phyloP scores from a whole-genome alignment of 1,140 invertebrate genomes.

The Bombyx mandarina region DNA sequence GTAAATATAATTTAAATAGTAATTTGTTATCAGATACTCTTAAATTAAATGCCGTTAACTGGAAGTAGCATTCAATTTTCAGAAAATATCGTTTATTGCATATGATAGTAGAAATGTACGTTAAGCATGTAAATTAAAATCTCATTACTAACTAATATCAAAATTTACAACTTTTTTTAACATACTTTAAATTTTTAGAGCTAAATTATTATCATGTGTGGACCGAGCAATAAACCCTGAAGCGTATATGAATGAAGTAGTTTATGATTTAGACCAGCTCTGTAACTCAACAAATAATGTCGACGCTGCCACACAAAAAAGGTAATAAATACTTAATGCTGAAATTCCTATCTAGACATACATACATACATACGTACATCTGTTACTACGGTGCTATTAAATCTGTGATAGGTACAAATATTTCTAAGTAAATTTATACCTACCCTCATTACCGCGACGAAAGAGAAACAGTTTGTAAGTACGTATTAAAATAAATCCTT shows the following conservation, averaged over 20 bases:
- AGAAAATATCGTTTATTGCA: slow-evolving; percentile 1
- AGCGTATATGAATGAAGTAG: slow-evolving; percentile 74
- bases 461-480: too few relatives aligned
- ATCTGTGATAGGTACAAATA: too few relatives aligned
- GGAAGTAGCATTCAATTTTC: too few relatives aligned
- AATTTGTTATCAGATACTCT: neutral
- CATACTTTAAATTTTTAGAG: slow-evolving; percentile 31
- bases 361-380: neutral
- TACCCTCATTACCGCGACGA: too few relatives aligned
- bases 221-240: slow-evolving; percentile 75
- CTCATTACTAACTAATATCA: too few relatives aligned
- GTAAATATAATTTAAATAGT: slow-evolving; percentile 22
- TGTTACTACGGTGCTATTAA: too few relatives aligned
- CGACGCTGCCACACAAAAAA: slow-evolving; percentile 32
- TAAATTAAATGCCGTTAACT: too few relatives aligned
- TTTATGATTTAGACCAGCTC: slow-evolving; percentile 82
- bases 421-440: too few relatives aligned
- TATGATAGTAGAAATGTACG: neutral
- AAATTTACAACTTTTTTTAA: too few relatives aligned
- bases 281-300: slow-evolving; percentile 18
- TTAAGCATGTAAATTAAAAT: neutral
- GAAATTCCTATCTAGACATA: neutral
- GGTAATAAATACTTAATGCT: slow-evolving; percentile 21
- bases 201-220: slow-evolving; percentile 74
- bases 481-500: too few relatives aligned